Conservation (phyloP, 1,140 invertebrate species). For the Solenopsis fugax region DNA sequence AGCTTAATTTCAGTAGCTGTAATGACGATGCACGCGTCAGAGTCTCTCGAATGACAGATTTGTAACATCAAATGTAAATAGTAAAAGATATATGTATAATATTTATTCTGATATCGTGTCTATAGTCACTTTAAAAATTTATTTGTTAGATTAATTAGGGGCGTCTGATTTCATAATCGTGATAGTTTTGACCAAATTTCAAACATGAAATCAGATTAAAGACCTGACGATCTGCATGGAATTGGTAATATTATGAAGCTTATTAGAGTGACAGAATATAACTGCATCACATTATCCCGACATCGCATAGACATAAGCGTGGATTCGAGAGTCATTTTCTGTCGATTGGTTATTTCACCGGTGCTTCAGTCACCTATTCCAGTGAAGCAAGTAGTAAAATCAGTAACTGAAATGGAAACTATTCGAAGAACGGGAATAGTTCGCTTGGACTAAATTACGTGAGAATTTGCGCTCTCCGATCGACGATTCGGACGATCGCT, state of each 20-base stretch:
- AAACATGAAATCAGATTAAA: not conserved
- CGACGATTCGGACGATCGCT: conserved; percentile 29
- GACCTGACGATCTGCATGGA: not conserved
- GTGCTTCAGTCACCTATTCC: conserved; percentile 1
- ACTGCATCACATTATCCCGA: not conserved
- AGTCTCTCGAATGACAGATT: not conserved
- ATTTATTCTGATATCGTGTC: not conserved
- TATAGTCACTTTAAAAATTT: not conserved
- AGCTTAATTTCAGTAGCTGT: not conserved
- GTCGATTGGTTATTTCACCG: not conserved
- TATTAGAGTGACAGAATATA: not conserved
- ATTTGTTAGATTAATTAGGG: not conserved
- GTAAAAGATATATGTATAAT: not conserved
- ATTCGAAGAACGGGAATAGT: conserved; percentile 49
- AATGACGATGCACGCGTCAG: not conserved
- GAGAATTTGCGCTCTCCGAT: conserved; percentile 63
- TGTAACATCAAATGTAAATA: not conserved
- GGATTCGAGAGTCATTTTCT: not conserved
- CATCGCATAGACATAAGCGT: not conserved
- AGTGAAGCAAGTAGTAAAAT: conserved; percentile 31
- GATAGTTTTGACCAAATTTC: not conserved
- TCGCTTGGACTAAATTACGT: conserved; percentile 62
- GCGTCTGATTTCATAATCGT: not conserved
- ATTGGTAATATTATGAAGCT: conserved; percentile 8
- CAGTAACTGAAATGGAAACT: conserved; percentile 52